Evolutionary conservation across 2,113 vertebrate species (phyloP), one percentile per base, ranked within the genome.

Genomic region (Oncorhynchus nerka): DNA sequence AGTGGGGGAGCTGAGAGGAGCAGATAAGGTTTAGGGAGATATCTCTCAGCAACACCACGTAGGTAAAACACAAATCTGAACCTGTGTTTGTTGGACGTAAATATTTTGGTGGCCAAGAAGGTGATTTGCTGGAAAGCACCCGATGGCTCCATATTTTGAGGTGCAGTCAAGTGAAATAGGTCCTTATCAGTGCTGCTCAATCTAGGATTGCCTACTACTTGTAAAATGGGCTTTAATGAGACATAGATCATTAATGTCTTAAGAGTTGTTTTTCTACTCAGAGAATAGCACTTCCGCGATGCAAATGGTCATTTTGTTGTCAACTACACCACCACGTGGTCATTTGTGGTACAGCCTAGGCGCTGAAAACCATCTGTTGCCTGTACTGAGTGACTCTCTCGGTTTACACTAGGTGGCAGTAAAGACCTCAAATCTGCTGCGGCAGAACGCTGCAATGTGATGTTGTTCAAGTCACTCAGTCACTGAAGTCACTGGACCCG

Each of bases 11-110:
- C 77, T 67, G 71, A 84, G 73, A 84, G 68, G n/a, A 51, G 75
- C 55, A 55, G 84, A 90, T 89, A 86, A 88, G 87, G 73, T 92
- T 92, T 90, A 91, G 87, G 80, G 88, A 57, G 75, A 84, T 78
- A 81, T 92, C 84, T 82, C 88, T 80, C 16, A 81, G 92, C 90
- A 92, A 92, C 91, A 83, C 65, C 0, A 49, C 20, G 69, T 15
- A 48, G 48, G 12, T 5, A 65, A 79, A 84, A 86, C 86, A 78
- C 86, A 89, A 71, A 39, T 61, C 76, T 75, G 82, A 6, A 45
- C 32, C 61, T 15, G 66, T 89, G 84, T 90, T 89, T 89, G 85
- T 75, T 76, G 73, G 81, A 70, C 74, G 91, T 90, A 88, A 93
- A 92, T 89, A 91, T 88, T 89, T 86, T 79, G 78, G 70, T 71